Conservation (phyloP, 1,140 invertebrate genomes). For the Halotydeus destructor region DNA sequence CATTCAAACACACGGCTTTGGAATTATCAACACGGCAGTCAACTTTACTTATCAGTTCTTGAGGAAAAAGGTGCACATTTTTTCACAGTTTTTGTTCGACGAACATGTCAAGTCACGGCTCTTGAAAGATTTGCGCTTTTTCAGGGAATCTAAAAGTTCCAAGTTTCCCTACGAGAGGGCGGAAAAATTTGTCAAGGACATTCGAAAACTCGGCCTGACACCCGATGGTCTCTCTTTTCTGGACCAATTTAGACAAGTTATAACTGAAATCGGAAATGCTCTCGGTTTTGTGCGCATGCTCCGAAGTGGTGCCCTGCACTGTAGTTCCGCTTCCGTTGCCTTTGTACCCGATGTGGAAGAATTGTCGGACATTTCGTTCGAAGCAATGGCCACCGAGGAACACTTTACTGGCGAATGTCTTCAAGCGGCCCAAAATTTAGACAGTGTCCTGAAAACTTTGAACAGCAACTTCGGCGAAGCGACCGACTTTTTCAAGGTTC, state of each 20-base stretch:
- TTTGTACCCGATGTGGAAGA: slow-evolving; percentile 68
- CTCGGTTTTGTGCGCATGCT: slow-evolving; percentile 89
- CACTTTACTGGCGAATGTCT: slow-evolving; percentile 35
- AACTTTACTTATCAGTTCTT: slow-evolving; percentile 95
- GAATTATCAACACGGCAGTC: slow-evolving; percentile 88
- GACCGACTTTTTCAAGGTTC: slow-evolving; percentile 82
- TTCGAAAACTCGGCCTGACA: slow-evolving; percentile 64
- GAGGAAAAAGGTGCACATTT: slow-evolving; percentile 73
- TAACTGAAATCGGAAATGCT: slow-evolving; percentile 88
- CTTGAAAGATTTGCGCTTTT: slow-evolving; percentile 11
- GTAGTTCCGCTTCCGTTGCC: slow-evolving; percentile 65
- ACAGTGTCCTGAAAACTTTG: slow-evolving; percentile 51
- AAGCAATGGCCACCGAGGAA: slow-evolving; percentile 28
- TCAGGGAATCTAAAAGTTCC: slow-evolving; percentile 14
- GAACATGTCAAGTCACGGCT: slow-evolving; percentile 92
- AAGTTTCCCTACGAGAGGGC: slow-evolving; percentile 62
- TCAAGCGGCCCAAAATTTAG: slow-evolving; percentile 44
- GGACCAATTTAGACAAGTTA: slow-evolving; percentile 73
- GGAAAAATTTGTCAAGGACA: slow-evolving; percentile 81
- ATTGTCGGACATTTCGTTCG: slow-evolving; percentile 34
- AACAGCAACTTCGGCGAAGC: slow-evolving; percentile 71
- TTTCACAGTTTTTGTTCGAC: slow-evolving; percentile 94
- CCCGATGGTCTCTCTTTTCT: slow-evolving; percentile 64
- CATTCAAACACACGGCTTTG: slow-evolving; percentile 86
- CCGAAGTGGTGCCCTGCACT: slow-evolving; percentile 74